Evolutionary conservation across 2,797 vertebrate genomes (phyloP).

Genomic region (Lagocephalus sceleratus): DNA sequence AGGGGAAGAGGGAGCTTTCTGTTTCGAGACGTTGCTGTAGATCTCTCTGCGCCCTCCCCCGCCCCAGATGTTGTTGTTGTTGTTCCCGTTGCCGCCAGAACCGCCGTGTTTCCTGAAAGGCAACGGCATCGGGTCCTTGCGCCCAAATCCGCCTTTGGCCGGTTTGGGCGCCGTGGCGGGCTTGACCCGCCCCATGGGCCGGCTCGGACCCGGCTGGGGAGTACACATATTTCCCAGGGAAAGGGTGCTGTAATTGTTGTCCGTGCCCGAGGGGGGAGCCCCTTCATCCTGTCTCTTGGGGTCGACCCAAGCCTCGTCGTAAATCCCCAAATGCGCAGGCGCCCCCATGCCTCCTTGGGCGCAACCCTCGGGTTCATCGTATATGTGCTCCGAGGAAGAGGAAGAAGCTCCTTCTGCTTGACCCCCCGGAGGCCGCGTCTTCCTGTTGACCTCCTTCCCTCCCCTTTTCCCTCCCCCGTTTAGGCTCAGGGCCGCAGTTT

Average conservation of each 20-base stretch:
- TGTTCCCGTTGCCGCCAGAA: slow-evolving; percentile 63
- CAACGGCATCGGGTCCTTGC: slow-evolving; percentile 65
- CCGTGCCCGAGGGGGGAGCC: slow-evolving; percentile 40
- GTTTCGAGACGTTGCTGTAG: slow-evolving; percentile 84
- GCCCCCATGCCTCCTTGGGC: slow-evolving; percentile 34
- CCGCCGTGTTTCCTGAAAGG: slow-evolving; percentile 47
- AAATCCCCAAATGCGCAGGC: slow-evolving; percentile 51
- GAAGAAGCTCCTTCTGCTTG: slow-evolving; percentile 33
- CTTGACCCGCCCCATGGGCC: slow-evolving; percentile 72
- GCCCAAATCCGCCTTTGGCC: slow-evolving; percentile 31
- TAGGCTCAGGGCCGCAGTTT: slow-evolving; percentile 48
- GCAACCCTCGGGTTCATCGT: slow-evolving; percentile 89
- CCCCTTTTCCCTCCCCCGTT: slow-evolving; percentile 43
- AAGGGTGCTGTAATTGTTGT: slow-evolving; percentile 77
- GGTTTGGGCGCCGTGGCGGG: slow-evolving; percentile 86
- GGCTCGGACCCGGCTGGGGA: slow-evolving; percentile 17
- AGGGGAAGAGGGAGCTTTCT: slow-evolving; percentile 35
- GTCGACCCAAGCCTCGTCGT: slow-evolving; percentile 78
- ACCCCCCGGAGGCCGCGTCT: slow-evolving; percentile 54
- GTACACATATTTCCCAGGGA: slow-evolving; percentile 24
- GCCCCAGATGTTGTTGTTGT: slow-evolving; percentile 72
- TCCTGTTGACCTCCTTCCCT: slow-evolving; percentile 24
- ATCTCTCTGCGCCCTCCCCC: slow-evolving; percentile 59
- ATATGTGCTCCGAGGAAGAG: slow-evolving; percentile 82
- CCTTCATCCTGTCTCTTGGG: slow-evolving; percentile 70